Base-by-base conservation (phyloP, 30 jellyfish, hydroid and myxozoan species). In the Cassiopea xamachana region DNA sequence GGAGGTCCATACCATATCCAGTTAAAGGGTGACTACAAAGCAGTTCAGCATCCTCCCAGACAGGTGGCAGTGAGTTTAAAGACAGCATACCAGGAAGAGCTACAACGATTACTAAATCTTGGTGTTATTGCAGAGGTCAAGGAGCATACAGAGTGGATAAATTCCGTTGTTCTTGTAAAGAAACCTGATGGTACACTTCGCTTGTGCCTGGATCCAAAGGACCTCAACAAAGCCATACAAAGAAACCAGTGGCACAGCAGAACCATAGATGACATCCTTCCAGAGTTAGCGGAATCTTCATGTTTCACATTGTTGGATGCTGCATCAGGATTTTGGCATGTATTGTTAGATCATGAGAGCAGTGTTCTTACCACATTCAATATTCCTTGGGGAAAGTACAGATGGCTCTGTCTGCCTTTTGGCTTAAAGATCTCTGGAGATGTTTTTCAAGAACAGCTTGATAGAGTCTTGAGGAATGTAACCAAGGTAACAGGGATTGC, bases 161-260 rank as follows among this genome's bases (percentile, higher is more conserved):
- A 77, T 68, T 59, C 69, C 7, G 74, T 92, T 39, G 97, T 83
- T 48, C 70, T 48, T 62, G 84, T 79, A 2, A 72, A 59, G 46
- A 92, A 92, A 81, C 86, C 93, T 18, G 80, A 92, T 75, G 97
- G 97, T 12, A 80, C 58, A 69, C 68, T 92, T 15, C 93, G 93
- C 69, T 61, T 92, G 48, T 92, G 96, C 86, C 86, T 75, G 16
- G 91, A 83, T 71, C 91, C 91, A 48, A 83, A 64, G 68, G 88
- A 69, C 8, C 89, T 85, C 9, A 85, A 85, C 93, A 85, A 73
- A 58, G 80, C 77, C 16, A 43, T 73, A 16, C 77, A 85, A 8
- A n/a, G 93, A 70, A 27, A 75, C 73, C 71, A 86, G 69, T 58
- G 77, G 77, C 46, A 50, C 71, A n/a, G 48, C 49, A 73, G 69